Percentiles rank a stretch among this genome's conserved stretches.
These are phyloP conservation scores for Elephantulus edwardii DNA, from an alignment of 2,113 vertebrate species.

Conservation along the genomic window DNA sequence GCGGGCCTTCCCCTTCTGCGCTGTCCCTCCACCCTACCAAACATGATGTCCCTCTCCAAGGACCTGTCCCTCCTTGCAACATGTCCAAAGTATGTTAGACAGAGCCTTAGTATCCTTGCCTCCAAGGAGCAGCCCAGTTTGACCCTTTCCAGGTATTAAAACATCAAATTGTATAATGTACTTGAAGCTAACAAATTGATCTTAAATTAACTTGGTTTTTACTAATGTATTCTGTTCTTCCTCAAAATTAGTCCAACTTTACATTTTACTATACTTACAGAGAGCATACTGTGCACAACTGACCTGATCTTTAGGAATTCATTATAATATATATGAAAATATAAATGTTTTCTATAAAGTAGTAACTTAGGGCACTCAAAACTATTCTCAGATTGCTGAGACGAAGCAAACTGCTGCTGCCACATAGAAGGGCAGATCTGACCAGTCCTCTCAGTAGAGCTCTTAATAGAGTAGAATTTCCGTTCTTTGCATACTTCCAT, in stretches of 20 bases:
- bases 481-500: neutral
- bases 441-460: neutral
- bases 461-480: no score
- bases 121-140: neutral
- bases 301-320: neutral
- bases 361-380: neutral
- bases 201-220: neutral
- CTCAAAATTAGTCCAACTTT: neutral
- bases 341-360: neutral
- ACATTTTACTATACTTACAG: neutral
- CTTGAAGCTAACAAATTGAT: neutral
- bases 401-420: no score
- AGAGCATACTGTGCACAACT: neutral
- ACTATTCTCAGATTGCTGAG: no score
- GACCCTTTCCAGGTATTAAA: neutral
- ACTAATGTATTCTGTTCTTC: neutral
- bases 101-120: no score
- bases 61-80: no score
- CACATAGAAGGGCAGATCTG: no score
- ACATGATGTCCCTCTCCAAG: no score
- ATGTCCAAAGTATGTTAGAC: no score
- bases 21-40: no score
- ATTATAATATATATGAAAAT: neutral
- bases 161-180: neutral
- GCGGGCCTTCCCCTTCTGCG: no score